A percentile compares a stretch with the other conserved stretches of the same genome.
Conservation (phyloP, 2,888 invertebrate genomes). For the Diachrysia chrysitis region DNA sequence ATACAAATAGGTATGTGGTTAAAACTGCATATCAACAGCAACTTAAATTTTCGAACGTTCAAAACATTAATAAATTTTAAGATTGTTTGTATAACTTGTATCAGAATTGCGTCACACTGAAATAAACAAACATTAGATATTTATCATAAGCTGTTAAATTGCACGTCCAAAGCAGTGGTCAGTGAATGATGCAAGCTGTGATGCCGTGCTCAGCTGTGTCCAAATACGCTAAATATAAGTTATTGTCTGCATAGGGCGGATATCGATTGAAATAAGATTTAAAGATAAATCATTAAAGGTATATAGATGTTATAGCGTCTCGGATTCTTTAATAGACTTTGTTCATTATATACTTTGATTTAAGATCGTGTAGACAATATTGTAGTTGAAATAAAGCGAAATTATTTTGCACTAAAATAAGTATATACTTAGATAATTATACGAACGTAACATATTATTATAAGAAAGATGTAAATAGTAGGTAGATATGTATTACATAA, state of each 20-base stretch:
- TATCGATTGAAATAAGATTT: constrained; percentile 16
- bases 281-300: background rate
- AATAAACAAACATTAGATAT: constrained; percentile 47
- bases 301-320: background rate
- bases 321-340: background rate
- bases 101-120: constrained; percentile 57
- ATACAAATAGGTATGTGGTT: no score
- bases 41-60: constrained; percentile 24
- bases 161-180: constrained; percentile 74
- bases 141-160: constrained; percentile 59
- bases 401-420: constrained; percentile 19
- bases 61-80: constrained; percentile 34
- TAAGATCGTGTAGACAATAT: constrained; percentile 18
- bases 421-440: constrained; percentile 9
- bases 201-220: constrained; percentile 70
- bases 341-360: constrained; percentile 17
- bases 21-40: no score
- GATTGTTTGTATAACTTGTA: constrained; percentile 29
- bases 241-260: constrained; percentile 16
- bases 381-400: constrained; percentile 24
- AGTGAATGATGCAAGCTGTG: constrained; percentile 75
- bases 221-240: constrained; percentile 49
- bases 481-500: constrained; percentile 43
- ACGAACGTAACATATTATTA: constrained; percentile 27
- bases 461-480: constrained; percentile 31